Percentiles rank a stretch among this genome's conserved stretches.
phyloP scores from a whole-genome alignment of 1,140 invertebrate species.

The Cyclina sinensis region DNA sequence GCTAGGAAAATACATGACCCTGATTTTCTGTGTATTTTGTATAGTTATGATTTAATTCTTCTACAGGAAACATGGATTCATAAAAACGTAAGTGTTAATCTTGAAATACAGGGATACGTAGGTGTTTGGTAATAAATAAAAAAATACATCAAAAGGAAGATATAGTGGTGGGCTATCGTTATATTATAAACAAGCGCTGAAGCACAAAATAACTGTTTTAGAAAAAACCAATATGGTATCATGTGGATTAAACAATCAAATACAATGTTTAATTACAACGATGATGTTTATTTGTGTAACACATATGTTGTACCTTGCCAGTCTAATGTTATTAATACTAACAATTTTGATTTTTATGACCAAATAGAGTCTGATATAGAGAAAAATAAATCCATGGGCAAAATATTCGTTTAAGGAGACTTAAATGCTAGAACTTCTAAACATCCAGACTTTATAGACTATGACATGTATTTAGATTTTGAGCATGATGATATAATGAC shows the following conservation, averaged over 20 bases:
- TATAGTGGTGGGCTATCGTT: constrained; percentile 8
- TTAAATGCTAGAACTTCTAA: neutral
- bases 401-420: neutral
- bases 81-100: no score
- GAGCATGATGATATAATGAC: neutral
- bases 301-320: neutral
- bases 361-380: constrained; percentile 9
- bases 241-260: neutral
- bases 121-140: neutral
- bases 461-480: neutral
- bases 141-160: neutral
- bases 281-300: constrained; percentile 29
- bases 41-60: no score
- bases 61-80: no score
- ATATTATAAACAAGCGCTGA: neutral
- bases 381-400: neutral
- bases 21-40: no score
- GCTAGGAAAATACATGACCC: no score
- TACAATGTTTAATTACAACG: neutral
- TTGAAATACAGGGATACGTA: no score
- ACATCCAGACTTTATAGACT: neutral
- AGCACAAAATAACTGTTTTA: neutral
- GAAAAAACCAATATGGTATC: constrained; percentile 10
- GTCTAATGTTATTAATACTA: neutral
- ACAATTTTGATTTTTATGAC: constrained; percentile 36